Percentiles rank a stretch among this genome's conserved stretches.
Evolutionary conservation across 2,797 vertebrate genomes (phyloP).

Genomic region (Lacerta agilis): DNA sequence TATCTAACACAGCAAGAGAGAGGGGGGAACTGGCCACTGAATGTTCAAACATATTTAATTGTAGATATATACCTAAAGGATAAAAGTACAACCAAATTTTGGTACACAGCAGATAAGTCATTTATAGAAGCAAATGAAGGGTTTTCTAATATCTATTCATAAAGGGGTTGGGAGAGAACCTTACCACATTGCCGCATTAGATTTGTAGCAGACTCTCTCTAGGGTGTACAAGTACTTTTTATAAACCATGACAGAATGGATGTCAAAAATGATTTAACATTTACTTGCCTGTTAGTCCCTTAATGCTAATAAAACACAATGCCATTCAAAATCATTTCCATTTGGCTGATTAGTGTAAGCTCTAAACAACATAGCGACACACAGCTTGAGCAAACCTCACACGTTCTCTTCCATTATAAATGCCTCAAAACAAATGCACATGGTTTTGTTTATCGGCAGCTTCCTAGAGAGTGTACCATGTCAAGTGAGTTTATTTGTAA

Average conservation of each 20-base stretch:
- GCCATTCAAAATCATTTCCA: constrained; percentile 27
- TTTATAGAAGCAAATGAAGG: not conserved
- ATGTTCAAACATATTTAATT: not conserved
- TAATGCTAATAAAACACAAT: constrained; percentile 27
- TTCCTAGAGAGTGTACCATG: not conserved
- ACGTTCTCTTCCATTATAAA: constrained; percentile 7
- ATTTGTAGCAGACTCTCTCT: not conserved
- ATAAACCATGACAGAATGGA: not conserved
- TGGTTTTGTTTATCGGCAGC: constrained; percentile 31
- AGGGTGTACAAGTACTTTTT: not conserved
- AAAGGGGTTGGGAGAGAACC: too few relatives aligned
- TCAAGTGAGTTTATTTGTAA: constrained; percentile 27
- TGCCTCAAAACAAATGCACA: constrained; percentile 20
- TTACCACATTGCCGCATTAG: not conserved
- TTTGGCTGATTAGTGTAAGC: not conserved
- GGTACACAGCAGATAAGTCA: not conserved
- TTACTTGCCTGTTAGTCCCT: constrained; percentile 15
- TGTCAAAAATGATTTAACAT: constrained; percentile 22
- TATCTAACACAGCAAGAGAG: not conserved
- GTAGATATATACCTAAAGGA: not conserved
- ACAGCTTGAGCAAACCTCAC: not conserved
- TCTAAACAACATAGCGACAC: not conserved
- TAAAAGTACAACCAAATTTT: not conserved
- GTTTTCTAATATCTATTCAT: not conserved
- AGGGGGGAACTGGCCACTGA: not conserved